phyloP scores from a whole-genome alignment of 2,888 invertebrate genomes.

The Artemia sinica region DNA sequence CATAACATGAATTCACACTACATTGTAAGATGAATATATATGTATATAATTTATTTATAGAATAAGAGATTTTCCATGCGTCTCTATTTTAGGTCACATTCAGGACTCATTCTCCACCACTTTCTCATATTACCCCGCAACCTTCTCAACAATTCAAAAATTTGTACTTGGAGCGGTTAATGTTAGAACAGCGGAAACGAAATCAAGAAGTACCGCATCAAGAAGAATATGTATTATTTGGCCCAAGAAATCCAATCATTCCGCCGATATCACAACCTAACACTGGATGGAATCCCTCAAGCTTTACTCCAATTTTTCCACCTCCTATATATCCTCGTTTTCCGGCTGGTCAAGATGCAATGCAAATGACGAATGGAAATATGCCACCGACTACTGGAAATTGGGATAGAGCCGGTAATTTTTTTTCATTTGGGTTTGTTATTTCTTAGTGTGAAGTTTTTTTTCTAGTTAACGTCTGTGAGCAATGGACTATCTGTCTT shows the following conservation, averaged over 20 bases:
- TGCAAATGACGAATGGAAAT: constrained; percentile 3
- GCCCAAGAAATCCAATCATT: constrained; percentile 3
- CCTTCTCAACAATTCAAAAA: background rate
- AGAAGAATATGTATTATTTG: constrained; percentile 2
- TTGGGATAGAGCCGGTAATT: background rate
- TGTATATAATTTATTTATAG: no score
- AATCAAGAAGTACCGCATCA: background rate
- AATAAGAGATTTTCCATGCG: no score
- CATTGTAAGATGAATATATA: no score
- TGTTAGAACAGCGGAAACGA: constrained; percentile 2
- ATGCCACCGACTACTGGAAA: background rate
- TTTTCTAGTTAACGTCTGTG: no score
- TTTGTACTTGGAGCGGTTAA: background rate
- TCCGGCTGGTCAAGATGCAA: background rate
- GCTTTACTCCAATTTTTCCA: background rate
- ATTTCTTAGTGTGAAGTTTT: no score
- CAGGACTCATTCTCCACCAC: background rate
- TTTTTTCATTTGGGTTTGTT: background rate
- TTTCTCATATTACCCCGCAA: background rate
- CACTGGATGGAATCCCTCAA: background rate
- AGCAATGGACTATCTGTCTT: no score
- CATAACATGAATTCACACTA: no score
- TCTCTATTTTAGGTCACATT: background rate
- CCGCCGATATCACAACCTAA: background rate
- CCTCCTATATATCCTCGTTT: constrained; percentile 4